These are phyloP conservation scores for Percina caprodes DNA, from an alignment of 2,113 vertebrate genomes.

Conservation along the genomic window DNA sequence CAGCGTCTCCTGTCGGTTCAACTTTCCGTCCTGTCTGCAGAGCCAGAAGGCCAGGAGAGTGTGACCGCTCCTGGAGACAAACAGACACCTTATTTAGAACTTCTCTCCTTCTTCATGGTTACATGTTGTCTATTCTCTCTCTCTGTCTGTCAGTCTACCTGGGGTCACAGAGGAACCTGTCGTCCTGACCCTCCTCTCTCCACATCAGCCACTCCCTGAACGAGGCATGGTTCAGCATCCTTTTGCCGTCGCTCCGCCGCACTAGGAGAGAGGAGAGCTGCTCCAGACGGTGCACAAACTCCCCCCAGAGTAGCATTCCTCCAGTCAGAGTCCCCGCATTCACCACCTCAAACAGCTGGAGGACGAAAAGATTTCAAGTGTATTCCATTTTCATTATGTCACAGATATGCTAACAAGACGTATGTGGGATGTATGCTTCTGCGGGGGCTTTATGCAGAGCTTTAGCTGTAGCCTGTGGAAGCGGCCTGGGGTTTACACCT, in stretches of 20 bases:
- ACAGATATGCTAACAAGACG: neutral
- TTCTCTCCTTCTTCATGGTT: neutral
- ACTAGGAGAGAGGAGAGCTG: constrained; percentile 95
- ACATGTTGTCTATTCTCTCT: too few species aligned
- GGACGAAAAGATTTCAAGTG: neutral
- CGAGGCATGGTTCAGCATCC: constrained; percentile 97
- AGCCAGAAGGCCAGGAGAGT: constrained; percentile 98
- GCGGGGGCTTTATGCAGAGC: too few species aligned
- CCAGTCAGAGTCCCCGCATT: constrained; percentile 76
- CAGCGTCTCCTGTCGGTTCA: constrained; percentile 95
- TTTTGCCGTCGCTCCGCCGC: constrained; percentile 91
- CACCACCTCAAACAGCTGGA: constrained; percentile 90
- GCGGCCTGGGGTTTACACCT: too few species aligned
- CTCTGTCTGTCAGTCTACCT: constrained; percentile 81
- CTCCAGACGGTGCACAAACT: constrained; percentile 95
- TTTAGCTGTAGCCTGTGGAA: too few species aligned
- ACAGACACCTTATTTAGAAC: neutral
- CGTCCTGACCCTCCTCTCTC: constrained; percentile 98
- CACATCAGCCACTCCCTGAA: constrained; percentile 99
- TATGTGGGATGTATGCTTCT: too few species aligned
- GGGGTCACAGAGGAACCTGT: constrained; percentile 97
- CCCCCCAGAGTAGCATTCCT: constrained; percentile 88
- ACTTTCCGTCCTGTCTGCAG: constrained; percentile 92
- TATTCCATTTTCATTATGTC: neutral
- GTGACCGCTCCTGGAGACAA: constrained; percentile 91